Evolutionary conservation across 2,797 vertebrate genomes (phyloP), one percentile per base, ranked within the genome.

Genomic region (Sus cebifrons): DNA sequence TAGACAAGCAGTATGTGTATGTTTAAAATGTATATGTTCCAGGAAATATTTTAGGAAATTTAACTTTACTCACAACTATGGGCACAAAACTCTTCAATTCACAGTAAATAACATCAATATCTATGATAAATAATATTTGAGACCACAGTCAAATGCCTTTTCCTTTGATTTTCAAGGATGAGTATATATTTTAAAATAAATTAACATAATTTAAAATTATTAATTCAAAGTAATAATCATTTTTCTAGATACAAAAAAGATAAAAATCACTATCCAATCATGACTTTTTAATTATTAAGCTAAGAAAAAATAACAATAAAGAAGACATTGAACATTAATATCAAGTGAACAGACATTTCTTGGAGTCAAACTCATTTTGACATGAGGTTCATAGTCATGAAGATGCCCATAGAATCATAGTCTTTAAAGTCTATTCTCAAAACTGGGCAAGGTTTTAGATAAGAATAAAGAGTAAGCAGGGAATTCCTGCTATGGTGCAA

Each of bases 121-220:
- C 29, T 89, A 2, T 9, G 10, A 27, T 56, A 68, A 89, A 62
- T 67, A 67, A 21, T 32, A 86, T 73, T 83, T 56, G 44, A 89
- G n/a, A 54, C 64, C 29, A 40, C 14, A 75, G 44, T 6, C 21
- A 90, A 86, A 71, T 82, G 60, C 0, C 25, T 32, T 70, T 68
- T 73, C 70, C n/a, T 68, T 54, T n/a, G 15, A 84, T 56, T 52
- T 62, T 25, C 62, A 89, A 94, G 20, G 40, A 77, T 56, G 15
- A 21, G 29, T 40, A 17, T 86, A 20, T 75, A 77, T 58, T 67
- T 79, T 17, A 44, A 79, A 91, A 67, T 44, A 6, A 73, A 29
- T 49, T 85, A 64, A 60, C 27, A 32, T 83, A 86, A 86, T 52
- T 71, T 82, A 81, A 86, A 10, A 29, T 14, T 92, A 54, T 87